Percentiles rank a stretch among this genome's conserved stretches.
Conservation (phyloP, 2,888 invertebrate species). For the Enchytraeus crypticus region DNA sequence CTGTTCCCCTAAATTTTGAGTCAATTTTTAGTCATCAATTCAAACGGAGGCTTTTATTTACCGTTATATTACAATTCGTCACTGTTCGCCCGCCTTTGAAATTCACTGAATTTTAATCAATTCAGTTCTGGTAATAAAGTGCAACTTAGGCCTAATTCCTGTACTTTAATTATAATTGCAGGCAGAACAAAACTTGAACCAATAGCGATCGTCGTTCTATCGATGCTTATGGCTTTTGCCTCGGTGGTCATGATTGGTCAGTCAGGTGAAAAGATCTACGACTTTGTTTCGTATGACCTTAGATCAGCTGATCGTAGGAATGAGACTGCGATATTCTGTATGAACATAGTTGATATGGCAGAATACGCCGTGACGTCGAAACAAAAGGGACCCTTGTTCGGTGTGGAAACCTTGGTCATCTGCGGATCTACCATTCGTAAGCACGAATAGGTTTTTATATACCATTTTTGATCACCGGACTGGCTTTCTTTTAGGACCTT, state of each 20-base stretch:
- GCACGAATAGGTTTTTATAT: too few relatives aligned
- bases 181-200: constrained; percentile 45
- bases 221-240: constrained; percentile 47
- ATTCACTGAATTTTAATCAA: too few relatives aligned
- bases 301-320: constrained; percentile 1
- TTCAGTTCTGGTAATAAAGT: too few relatives aligned
- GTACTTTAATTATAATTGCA: constrained; percentile 7
- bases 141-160: too few relatives aligned
- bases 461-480: too few relatives aligned
- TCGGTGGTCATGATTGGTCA: constrained; percentile 44
- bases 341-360: constrained; percentile 13
- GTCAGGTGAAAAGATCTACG: constrained; percentile 41
- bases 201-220: constrained; percentile 43
- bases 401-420: constrained; percentile 36
- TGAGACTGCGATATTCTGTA: constrained; percentile 7
- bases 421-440: constrained; percentile 35
- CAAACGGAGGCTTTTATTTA: too few relatives aligned
- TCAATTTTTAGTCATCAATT: too few relatives aligned
- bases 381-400: constrained; percentile 32
- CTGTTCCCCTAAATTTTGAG: too few relatives aligned
- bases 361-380: neutral
- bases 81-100: too few relatives aligned
- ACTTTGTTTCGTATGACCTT: constrained; percentile 21
- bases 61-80: too few relatives aligned
- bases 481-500: too few relatives aligned